Percentiles rank a stretch among this genome's conserved stretches.
phyloP scores from a whole-genome alignment of 2,888 invertebrate genomes.

The Cryptus armator region DNA sequence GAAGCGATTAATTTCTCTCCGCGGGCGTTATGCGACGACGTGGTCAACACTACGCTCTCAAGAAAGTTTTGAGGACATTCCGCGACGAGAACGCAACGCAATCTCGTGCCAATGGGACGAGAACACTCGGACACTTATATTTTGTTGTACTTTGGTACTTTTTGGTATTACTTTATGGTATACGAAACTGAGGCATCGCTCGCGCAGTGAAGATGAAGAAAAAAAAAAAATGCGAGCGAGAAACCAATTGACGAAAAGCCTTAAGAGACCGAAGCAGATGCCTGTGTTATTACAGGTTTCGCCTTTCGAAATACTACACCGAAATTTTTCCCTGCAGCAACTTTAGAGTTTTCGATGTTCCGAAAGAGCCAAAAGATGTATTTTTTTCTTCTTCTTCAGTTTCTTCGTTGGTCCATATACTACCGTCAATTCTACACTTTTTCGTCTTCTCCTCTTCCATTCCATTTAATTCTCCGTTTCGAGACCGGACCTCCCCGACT shows the following conservation, averaged over 20 bases:
- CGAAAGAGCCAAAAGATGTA: conserved; percentile 31
- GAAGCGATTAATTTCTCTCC: too few relatives aligned
- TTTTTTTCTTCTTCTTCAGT: conserved; percentile 1
- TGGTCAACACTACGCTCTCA: too few relatives aligned
- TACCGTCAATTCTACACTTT: conserved; percentile 47
- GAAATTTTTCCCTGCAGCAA: conserved; percentile 53
- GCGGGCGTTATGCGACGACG: too few relatives aligned
- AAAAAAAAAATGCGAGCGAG: conserved; percentile 30
- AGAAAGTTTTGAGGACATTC: too few relatives aligned
- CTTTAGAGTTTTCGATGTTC: conserved; percentile 49
- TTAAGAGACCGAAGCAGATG: conserved; percentile 76
- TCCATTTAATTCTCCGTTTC: conserved; percentile 47
- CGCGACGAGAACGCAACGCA: too few relatives aligned
- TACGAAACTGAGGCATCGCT: conserved; percentile 41
- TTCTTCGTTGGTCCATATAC: conserved; percentile 29
- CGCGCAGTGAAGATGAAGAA: conserved; percentile 40
- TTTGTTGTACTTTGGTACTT: too few relatives aligned
- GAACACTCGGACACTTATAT: too few relatives aligned
- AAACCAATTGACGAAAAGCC: conserved; percentile 47
- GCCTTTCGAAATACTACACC: conserved; percentile 80
- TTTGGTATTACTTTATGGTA: too few relatives aligned
- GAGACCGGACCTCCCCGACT: conserved; percentile 45
- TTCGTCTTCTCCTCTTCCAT: conserved; percentile 35
- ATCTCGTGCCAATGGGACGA: too few relatives aligned
- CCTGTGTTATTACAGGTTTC: conserved; percentile 81